Base-by-base conservation (phyloP, 2,888 invertebrate species). In the Yponomeuta malinellus region DNA sequence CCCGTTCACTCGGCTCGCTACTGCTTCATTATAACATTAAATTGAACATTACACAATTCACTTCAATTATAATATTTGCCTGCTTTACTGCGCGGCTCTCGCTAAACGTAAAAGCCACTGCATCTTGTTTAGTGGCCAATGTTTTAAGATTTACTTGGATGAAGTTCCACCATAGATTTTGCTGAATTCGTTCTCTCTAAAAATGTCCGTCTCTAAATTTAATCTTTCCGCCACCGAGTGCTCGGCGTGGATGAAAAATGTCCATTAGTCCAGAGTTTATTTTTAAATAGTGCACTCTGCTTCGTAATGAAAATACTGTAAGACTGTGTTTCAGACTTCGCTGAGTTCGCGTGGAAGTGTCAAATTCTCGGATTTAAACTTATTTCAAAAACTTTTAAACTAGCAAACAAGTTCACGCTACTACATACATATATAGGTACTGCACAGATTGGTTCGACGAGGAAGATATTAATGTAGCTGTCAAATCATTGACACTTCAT, bases 201-300 rank as follows among this genome's bases (percentile, higher is more conserved):
- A 88, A 87, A 81, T 78, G 82, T 81, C 43, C 67, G 80, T 78
- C 78, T 83, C 85, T 88, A 89, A 86, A 87, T 88, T 86, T 87
- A 88, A 86, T 87, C 82, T 83, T 81, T 81, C 83, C 81, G 80
- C 79, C 74, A 43, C 70, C 59, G 80, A 85, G 81, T 81, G 79
- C 76, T 79, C 81, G 83, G 81, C 78, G 79, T 77, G 75, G 79
- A 83, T 86, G 84, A 87, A 86, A 86, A 87, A 87, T 86, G 82
- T 87, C 86, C 85, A 88, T 89, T 89, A 87, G 84, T 59, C 81
- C 83, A 82, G 83, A 87, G 79, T 84, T 80, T 88, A 87, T 87
- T 86, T 87, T 87, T 83, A 84, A 83, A 81, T 81, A 77, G 79
- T 78, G 77, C 78, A 83, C 78, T 79, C 80, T 74, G 78, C 77